Conservation (phyloP, 2,888 invertebrate species). For the Cantharis rustica region DNA sequence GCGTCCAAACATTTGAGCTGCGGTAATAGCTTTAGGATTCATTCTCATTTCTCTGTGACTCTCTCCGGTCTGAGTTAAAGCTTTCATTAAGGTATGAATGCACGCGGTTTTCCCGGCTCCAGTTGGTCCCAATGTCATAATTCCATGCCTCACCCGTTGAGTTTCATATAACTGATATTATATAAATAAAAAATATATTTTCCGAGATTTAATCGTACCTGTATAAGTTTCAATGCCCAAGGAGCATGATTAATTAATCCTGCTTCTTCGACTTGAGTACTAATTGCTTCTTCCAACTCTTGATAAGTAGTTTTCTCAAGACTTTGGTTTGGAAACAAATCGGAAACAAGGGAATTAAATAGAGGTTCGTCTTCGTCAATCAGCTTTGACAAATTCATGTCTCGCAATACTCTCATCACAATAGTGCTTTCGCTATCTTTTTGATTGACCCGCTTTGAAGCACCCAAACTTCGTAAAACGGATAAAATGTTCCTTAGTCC, state of each 20-base stretch:
- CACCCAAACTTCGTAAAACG: conserved; percentile 89
- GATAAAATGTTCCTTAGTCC: conserved; percentile 94
- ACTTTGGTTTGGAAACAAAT: conserved; percentile 93
- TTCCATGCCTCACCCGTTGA: conserved; percentile 92
- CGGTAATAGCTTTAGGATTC: conserved; percentile 98
- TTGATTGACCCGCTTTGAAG: conserved; percentile 87
- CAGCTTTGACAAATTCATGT: conserved; percentile 96
- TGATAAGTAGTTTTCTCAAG: conserved; percentile 91
- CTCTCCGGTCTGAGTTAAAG: conserved; percentile 83
- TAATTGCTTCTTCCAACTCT: conserved; percentile 87
- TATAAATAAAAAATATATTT: neutral
- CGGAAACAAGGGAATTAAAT: conserved; percentile 94
- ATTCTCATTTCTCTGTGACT: conserved; percentile 93
- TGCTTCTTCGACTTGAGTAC: conserved; percentile 78
- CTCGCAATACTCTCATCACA: conserved; percentile 95
- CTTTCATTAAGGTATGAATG: conserved; percentile 87
- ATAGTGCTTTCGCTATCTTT: conserved; percentile 95
- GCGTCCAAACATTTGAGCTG: conserved; percentile 96
- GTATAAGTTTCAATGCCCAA: conserved; percentile 93
- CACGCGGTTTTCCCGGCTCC: conserved; percentile 96
- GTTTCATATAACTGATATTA: conserved; percentile 83
- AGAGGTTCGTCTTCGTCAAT: conserved; percentile 97
- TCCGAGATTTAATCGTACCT: conserved; percentile 57
- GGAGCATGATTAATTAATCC: conserved; percentile 90
- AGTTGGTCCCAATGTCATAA: conserved; percentile 94